Percentiles rank a stretch among this genome's conserved stretches.
Evolutionary conservation across 30 jellyfish, hydroid and myxozoan species (phyloP).

Genomic region (Aurelia aurita complex sp. Pacific): DNA sequence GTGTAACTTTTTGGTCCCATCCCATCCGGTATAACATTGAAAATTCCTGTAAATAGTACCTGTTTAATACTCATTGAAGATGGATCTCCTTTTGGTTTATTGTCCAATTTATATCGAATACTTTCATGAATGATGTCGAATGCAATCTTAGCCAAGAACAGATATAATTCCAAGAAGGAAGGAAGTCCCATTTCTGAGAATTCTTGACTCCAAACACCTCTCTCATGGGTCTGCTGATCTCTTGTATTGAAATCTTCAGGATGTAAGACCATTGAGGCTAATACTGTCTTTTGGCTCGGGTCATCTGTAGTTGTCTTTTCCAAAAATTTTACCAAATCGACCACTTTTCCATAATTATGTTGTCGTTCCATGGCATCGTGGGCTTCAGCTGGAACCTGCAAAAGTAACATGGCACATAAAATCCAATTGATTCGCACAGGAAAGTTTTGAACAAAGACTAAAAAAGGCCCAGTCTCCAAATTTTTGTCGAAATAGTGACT

Average conservation of each 20-base stretch:
- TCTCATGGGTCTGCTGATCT: conserved; percentile 32
- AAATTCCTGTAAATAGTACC: conserved; percentile 32
- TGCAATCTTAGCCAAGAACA: conserved; percentile 73
- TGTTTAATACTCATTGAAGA: conserved; percentile 90
- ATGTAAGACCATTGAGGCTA: conserved; percentile 47
- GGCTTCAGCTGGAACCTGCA: conserved; percentile 61
- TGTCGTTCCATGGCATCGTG: conserved; percentile 62
- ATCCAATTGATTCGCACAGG: too few species aligned
- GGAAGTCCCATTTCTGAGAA: conserved; percentile 91
- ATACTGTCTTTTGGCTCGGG: conserved; percentile 51
- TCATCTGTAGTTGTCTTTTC: conserved; percentile 55
- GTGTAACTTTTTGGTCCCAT: too few species aligned
- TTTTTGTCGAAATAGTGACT: too few species aligned
- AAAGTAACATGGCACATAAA: background rate
- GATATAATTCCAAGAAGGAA: conserved; percentile 81
- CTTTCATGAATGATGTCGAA: conserved; percentile 85
- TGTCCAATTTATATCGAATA: conserved; percentile 87
- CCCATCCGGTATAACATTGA: too few species aligned
- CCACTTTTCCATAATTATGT: conserved; percentile 68
- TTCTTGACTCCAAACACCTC: conserved; percentile 85
- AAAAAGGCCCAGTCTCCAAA: too few species aligned
- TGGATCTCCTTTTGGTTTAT: conserved; percentile 91
- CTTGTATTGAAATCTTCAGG: conserved; percentile 52
- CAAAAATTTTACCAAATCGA: conserved; percentile 54
- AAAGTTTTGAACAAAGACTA: too few species aligned